These are phyloP conservation scores for Parasteatoda tepidariorum DNA, from an alignment of 1,140 invertebrate genomes.

Conservation along the genomic window DNA sequence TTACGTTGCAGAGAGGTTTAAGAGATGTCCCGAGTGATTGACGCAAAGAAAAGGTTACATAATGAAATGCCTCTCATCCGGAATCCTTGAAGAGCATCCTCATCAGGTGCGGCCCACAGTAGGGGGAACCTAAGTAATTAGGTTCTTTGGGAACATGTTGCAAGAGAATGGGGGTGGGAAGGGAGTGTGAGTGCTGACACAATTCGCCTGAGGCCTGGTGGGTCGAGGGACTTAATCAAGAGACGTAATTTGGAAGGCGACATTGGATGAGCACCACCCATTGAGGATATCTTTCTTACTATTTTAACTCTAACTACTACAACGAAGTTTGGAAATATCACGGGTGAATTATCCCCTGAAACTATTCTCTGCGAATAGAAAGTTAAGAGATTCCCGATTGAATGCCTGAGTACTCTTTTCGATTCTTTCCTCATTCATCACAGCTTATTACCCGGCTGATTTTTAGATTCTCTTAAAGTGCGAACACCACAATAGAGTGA, in stretches of 20 bases:
- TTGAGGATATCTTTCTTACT: neutral
- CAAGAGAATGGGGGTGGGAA: neutral
- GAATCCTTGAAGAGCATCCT: neutral
- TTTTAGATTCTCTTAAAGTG: no score
- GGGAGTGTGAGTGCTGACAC: neutral
- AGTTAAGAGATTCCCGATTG: neutral
- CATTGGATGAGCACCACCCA: conserved; percentile 14
- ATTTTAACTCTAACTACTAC: neutral
- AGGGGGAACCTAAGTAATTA: conserved; percentile 11
- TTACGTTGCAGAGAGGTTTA: no score
- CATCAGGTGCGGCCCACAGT: neutral
- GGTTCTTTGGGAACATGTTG: neutral
- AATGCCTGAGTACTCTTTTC: neutral
- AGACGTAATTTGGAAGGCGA: conserved; percentile 5
- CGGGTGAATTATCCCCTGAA: neutral
- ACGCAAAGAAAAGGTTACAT: no score
- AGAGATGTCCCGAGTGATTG: no score
- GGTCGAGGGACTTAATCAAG: conserved; percentile 17
- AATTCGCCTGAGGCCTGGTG: neutral
- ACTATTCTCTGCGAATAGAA: neutral
- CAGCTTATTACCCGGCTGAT: no score
- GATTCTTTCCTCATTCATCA: no score
- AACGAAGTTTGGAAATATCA: neutral
- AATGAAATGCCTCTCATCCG: no score
- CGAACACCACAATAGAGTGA: no score